Evolutionary conservation across 2,888 invertebrate genomes (phyloP), one percentile per base, ranked within the genome.

Genomic region (Furcula furcula): DNA sequence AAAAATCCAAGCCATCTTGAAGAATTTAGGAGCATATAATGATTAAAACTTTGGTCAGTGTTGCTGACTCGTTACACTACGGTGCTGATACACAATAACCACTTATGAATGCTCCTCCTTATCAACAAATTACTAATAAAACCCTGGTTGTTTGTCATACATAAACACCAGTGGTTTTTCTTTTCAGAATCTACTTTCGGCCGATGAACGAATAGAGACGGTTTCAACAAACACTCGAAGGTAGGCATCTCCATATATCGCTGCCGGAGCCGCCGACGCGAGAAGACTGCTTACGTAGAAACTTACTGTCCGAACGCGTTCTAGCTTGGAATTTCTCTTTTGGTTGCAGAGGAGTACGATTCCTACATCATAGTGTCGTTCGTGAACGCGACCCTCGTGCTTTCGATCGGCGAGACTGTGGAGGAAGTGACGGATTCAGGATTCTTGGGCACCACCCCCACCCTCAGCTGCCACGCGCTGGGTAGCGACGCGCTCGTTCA

Each of bases 401-500:
- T 99, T 66, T 98, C 98, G 62, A 99, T 99, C 76, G 99, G 99
- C 56, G 99, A 99, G 85, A 99, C 99, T 7, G 99, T 99, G n/a
- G 99, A 99, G 85, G 99, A 99, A 94, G 99, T 99, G 13, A 98
- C 99, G 0, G 99, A 99, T 83, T 99, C 99, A 45, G 99, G 99
- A 26, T 99, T 99, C 81, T 90, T 99, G 65, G 99, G 99, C 40
- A 99, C 99, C 0, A 99, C 99, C 0, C 98, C 99, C 0, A 99
- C 99, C 0, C 90, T 99, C n/a, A 96, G 97, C 46, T 99, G 99
- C 84, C 97, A 98, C 6, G 97, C 98, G 19, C 91, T 99, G 15
- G 99, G 99, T 34, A 98, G 97, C 68, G 99, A 99, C 85, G 98
- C 99, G 1, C 89, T 99, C 13, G 98, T 99, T 1, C 99, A 99